Conservation (phyloP, 2,797 vertebrate genomes). For the Diceros bicornis region DNA sequence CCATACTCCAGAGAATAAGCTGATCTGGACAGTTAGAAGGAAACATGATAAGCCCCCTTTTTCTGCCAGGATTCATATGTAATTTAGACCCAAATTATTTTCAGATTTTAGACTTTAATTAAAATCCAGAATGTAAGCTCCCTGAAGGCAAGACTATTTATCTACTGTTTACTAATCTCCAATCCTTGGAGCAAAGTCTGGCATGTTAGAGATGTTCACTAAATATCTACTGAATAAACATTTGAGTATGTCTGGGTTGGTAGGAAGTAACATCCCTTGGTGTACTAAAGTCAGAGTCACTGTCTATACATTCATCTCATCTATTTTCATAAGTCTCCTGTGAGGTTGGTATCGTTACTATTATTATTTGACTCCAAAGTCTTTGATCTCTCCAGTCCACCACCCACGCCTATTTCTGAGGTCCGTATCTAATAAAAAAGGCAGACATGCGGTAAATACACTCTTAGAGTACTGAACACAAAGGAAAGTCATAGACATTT, state of each 20-base stretch:
- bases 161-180: neutral
- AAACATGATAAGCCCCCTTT: neutral
- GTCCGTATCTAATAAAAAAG: neutral
- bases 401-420: neutral
- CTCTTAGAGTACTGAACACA: neutral
- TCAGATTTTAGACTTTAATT: neutral
- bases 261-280: neutral
- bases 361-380: neutral
- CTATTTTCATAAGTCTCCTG: neutral
- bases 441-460: neutral
- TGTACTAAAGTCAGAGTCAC: neutral
- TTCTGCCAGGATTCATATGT: neutral
- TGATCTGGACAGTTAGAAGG: neutral
- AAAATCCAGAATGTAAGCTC: conserved; percentile 9
- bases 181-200: neutral
- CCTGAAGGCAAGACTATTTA: neutral
- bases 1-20: neutral
- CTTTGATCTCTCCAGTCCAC: neutral
- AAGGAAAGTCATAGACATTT: neutral
- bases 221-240: neutral
- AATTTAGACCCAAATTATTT: conserved; percentile 33
- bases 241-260: neutral
- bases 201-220: neutral
- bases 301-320: neutral
- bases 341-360: neutral